Conservation (phyloP, 2,888 invertebrate genomes). For the Plebejus argus region DNA sequence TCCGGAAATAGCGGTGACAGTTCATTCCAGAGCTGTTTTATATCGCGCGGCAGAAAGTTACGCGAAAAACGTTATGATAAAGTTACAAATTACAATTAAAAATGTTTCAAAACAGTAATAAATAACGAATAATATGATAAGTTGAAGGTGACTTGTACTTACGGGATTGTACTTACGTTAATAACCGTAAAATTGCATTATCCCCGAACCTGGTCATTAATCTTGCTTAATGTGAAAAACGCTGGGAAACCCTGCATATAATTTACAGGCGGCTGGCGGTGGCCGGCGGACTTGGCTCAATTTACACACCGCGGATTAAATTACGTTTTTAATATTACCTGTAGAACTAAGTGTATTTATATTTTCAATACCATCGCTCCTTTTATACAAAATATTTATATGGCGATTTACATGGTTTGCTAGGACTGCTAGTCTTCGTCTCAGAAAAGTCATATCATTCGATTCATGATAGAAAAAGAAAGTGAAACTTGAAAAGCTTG, state of each 20-base stretch:
- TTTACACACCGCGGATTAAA: background rate
- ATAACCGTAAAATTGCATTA: slow-evolving; percentile 27
- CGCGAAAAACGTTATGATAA: too few species aligned
- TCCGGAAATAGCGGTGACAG: too few species aligned
- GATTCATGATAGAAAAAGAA: too few species aligned
- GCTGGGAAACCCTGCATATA: slow-evolving; percentile 41
- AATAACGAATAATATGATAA: background rate
- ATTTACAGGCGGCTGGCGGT: slow-evolving; percentile 34
- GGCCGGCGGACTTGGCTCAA: background rate
- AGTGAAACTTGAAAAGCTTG: too few species aligned
- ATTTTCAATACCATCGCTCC: too few species aligned
- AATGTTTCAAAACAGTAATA: background rate
- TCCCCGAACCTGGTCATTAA: slow-evolving; percentile 40
- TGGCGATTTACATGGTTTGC: too few species aligned
- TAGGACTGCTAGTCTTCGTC: too few species aligned
- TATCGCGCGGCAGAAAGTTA: too few species aligned
- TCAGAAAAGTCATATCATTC: too few species aligned
- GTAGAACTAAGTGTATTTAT: background rate
- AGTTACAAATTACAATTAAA: background rate
- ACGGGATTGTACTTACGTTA: slow-evolving; percentile 10
- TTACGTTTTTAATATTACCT: slow-evolving; percentile 8
- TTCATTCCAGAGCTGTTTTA: too few species aligned
- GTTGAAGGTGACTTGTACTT: slow-evolving; percentile 17
- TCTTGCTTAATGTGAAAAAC: slow-evolving; percentile 43
- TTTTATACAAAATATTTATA: too few species aligned